These are phyloP conservation scores for Sparidentex hasta DNA, from an alignment of 2,797 vertebrate species.

Conservation along the genomic window DNA sequence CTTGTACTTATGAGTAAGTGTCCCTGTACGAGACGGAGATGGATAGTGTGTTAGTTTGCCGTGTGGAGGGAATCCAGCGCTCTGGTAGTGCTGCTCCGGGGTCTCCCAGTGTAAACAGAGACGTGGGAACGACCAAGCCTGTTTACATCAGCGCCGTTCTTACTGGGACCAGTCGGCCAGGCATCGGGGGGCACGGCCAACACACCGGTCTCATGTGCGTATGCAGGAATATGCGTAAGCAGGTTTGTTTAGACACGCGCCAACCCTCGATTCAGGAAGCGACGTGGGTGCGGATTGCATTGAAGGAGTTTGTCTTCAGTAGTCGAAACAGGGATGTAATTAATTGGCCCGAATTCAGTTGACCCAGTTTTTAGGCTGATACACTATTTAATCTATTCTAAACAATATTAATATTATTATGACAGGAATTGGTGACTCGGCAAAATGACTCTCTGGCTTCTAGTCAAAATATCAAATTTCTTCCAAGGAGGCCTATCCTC, in stretches of 20 bases:
- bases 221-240: slow-evolving; percentile 6
- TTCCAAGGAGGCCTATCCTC: no score
- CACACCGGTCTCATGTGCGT: slow-evolving; percentile 18
- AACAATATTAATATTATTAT: neutral
- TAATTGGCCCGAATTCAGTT: neutral
- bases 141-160: slow-evolving; percentile 86
- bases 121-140: slow-evolving; percentile 86
- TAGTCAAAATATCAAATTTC: no score
- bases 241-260: neutral
- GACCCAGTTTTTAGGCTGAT: neutral
- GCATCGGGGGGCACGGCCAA: slow-evolving; percentile 61
- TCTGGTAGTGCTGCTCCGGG: slow-evolving; percentile 77
- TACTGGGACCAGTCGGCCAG: slow-evolving; percentile 78
- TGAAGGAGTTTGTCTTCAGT: neutral
- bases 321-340: neutral
- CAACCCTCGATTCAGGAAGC: neutral
- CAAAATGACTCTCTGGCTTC: no score
- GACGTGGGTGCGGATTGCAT: neutral
- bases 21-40: slow-evolving; percentile 67
- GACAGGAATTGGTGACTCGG: neutral
- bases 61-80: slow-evolving; percentile 76
- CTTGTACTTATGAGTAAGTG: slow-evolving; percentile 35
- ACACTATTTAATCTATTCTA: neutral
- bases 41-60: slow-evolving; percentile 74
- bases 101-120: slow-evolving; percentile 86